Evolutionary conservation across 2,888 invertebrate species (phyloP), one percentile per base, ranked within the genome.

Genomic region (Andricus quercusramuli): DNA sequence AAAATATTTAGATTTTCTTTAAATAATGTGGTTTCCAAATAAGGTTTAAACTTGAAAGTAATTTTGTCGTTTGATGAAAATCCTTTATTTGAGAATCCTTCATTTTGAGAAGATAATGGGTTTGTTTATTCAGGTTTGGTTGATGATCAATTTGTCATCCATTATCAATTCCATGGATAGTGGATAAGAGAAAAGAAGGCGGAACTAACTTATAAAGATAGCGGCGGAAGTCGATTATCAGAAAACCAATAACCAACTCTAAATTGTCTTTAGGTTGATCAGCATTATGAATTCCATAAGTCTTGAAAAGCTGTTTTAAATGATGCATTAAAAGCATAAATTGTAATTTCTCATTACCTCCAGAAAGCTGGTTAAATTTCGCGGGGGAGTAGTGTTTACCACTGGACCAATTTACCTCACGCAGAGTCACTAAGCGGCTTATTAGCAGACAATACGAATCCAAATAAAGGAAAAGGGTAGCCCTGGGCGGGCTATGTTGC

Each of bases 371-470:
- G 37, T 22, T 32, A 9, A 41, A 68, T 78, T 77, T 85, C 81
- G 81, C 86, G 88, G 88, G 90, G 89, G 90, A 89, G 90, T 90
- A 87, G 79, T 90, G 89, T 91, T 91, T 90, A 90, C 89, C 85
- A 85, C 80, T 74, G 80, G 82, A 87, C 84, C 88, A 91, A 90
- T 90, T 90, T 89, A 87, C 89, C 89, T 86, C 88, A 85, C 80
- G 87, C 86, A 80, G 88, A 86, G 88, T 86, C 86, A 86, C 88
- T 91, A 90, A 91, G 90, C 91, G 86, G 91, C 90, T 91, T 91
- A 91, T 91, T 91, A 91, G 85, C 79, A 85, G 80, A 79, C 41
- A 47, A 76, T 74, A 29, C 51, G 29, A 78, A 78, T 64, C 66
- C 66, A 83, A 80, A 80, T 76, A 82, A 67, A 74, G 78, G 64